These are phyloP conservation scores for Leptopilina drosophilae DNA, from an alignment of 2,888 invertebrate genomes.

Conservation along the genomic window DNA sequence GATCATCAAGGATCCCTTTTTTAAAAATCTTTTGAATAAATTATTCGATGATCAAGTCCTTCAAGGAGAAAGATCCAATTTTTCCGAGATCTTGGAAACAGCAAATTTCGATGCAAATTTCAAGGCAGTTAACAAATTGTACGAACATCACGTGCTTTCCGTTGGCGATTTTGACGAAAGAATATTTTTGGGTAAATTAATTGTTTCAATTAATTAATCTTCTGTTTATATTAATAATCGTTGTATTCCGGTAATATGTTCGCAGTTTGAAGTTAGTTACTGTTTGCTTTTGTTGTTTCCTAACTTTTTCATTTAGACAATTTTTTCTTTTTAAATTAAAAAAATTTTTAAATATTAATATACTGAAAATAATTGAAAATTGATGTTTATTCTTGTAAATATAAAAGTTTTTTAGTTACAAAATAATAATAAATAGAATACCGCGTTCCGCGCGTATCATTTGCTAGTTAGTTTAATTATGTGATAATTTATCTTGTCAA, in stretches of 20 bases:
- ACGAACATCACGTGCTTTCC: constrained; percentile 93
- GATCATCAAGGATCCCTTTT: constrained; percentile 92
- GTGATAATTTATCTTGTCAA: not conserved
- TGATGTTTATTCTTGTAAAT: no score
- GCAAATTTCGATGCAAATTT: constrained; percentile 90
- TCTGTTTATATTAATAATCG: no score
- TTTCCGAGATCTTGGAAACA: constrained; percentile 87
- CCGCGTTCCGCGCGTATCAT: no score
- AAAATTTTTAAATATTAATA: no score
- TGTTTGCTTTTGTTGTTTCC: no score
- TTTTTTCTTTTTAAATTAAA: no score
- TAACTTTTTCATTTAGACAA: no score
- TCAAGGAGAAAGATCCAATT: constrained; percentile 84
- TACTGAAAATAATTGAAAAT: no score
- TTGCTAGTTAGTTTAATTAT: not conserved
- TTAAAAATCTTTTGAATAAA: constrained; percentile 87
- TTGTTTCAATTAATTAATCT: not conserved
- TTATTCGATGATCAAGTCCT: constrained; percentile 86
- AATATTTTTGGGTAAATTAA: constrained; percentile 89
- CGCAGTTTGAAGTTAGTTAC: no score
- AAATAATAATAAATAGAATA: no score
- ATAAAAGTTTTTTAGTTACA: no score
- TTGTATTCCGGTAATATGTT: no score
- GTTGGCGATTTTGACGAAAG: constrained; percentile 98
- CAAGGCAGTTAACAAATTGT: constrained; percentile 89